A percentile compares a stretch with the other conserved stretches of the same genome.
phyloP scores from a whole-genome alignment of 2,797 vertebrate species.

The Columba guinea region DNA sequence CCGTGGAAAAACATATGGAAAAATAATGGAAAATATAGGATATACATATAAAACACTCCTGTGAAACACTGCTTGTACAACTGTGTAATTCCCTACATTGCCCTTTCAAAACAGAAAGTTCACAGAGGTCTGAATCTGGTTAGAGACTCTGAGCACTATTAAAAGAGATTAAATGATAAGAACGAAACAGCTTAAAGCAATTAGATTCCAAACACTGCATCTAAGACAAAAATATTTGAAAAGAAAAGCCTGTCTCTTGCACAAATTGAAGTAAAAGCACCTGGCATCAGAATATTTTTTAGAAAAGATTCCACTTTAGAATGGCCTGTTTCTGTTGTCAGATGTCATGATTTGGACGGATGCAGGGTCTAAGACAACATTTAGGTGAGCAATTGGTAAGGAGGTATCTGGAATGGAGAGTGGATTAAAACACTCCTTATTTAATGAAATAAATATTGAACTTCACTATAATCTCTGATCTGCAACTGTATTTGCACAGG shows the following conservation, averaged over 20 bases:
- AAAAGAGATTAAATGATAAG: background rate
- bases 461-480: background rate
- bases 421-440: background rate
- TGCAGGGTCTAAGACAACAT: background rate
- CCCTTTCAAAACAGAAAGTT: background rate
- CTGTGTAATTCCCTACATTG: background rate
- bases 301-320: background rate
- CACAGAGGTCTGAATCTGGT: background rate
- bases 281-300: background rate
- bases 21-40: background rate
- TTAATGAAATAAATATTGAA: background rate
- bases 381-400: background rate
- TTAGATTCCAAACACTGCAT: background rate
- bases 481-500: background rate
- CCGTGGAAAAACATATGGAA: background rate
- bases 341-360: background rate
- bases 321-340: background rate
- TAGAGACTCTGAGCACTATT: background rate
- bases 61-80: background rate
- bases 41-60: fast-evolving
- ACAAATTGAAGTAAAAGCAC: background rate
- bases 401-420: background rate
- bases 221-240: background rate
- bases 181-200: background rate
- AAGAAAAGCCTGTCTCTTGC: background rate